Evolutionary conservation across 2,113 vertebrate species (phyloP), one percentile per base, ranked within the genome.

Genomic region (Colistium nudipinnis): DNA sequence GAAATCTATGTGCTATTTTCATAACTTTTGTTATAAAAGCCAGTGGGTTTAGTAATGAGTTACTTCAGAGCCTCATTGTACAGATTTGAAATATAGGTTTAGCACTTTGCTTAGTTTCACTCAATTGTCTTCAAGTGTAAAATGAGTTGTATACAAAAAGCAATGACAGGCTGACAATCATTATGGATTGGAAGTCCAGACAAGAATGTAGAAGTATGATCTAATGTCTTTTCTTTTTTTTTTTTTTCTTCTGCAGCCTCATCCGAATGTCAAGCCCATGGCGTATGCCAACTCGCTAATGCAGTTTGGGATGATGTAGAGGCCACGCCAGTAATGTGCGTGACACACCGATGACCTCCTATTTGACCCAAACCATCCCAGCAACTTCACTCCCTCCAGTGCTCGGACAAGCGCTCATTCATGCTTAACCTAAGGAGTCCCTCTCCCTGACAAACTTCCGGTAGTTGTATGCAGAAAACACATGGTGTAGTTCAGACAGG

Each of bases 251-350:
- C 67, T 41, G 3, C 93, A 98, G 96, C 95, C 95, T 96, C 96
- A 98, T 88, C 96, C 96, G 69, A 96, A 97, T 80, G 95, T 98
- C 88, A 97, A 97, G 87, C 96, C 96, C 87, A 98, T 98, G 96
- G 94, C 94, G 17, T 98, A 97, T 3, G 96, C 96, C 71, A 97
- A 96, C 89, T 92, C 95, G 41, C 92, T 98, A 88, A 92, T 98
- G 92, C 96, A 97, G 92, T 20, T 98, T 84, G 96, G 96, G 54
- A 96, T 98, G 95, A 96, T 98, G 95, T 97, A 94, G 93, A 87
- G 74, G 53, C 54, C 54, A 20, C 5, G 16, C 54, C n/a, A n/a
- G n/a, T 7, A n/a, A 59, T 36, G 63, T 49, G 56, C 75, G 59
- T 62, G 68, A 51, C 72, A 73, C 74, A 70, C 65, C 38, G 79